Evolutionary conservation across 2,113 vertebrate species (phyloP).

Genomic region (Zeus faber): DNA sequence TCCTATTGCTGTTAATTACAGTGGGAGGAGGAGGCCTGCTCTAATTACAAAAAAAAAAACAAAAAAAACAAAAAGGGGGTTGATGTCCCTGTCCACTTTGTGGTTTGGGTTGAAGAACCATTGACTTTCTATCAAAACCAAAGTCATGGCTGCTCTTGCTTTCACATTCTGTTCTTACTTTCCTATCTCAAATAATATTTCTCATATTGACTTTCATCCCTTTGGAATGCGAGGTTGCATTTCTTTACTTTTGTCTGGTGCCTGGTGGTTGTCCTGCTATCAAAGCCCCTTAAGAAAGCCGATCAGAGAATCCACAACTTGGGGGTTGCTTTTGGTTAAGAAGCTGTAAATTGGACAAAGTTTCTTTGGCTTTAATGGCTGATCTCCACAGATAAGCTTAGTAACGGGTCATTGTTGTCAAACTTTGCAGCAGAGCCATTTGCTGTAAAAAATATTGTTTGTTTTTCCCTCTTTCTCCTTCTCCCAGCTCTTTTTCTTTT

Average conservation of each 20-base stretch:
- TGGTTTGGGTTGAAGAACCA: constrained; percentile 57
- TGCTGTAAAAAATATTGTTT: no score
- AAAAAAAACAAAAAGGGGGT: no score
- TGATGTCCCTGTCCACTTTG: constrained; percentile 45
- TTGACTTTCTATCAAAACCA: constrained; percentile 44
- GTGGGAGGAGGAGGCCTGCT: constrained; percentile 48
- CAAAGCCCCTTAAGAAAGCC: not conserved
- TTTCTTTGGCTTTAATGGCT: not conserved
- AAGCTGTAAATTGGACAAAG: not conserved
- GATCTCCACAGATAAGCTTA: not conserved
- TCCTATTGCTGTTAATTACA: constrained; percentile 62
- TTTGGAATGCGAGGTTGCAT: no score
- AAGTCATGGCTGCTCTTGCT: constrained; percentile 18
- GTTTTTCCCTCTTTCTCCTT: not conserved
- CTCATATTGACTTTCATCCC: no score
- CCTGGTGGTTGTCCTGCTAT: no score
- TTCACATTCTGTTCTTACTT: no score
- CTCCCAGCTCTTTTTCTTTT: not conserved
- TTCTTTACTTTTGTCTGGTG: no score
- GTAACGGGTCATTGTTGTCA: no score
- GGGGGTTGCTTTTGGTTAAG: no score
- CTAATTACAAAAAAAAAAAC: constrained; percentile 71
- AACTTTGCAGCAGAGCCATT: no score
- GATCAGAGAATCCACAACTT: no score
- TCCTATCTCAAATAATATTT: no score